phyloP scores from a whole-genome alignment of 2,113 vertebrate genomes.

The Octodon degus region DNA sequence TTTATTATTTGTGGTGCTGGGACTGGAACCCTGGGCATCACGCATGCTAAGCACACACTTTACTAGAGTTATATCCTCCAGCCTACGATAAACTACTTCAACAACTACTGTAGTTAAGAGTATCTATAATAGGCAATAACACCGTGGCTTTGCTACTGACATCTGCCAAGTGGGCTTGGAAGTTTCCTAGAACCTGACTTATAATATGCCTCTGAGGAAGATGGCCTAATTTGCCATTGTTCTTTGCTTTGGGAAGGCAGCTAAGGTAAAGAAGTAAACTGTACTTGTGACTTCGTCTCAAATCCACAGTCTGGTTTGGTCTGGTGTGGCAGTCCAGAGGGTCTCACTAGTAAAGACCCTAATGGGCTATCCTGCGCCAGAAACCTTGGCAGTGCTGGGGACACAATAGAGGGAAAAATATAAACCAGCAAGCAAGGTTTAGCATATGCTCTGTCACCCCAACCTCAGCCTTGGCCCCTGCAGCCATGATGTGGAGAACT shows the following conservation, averaged over 20 bases:
- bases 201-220: background rate
- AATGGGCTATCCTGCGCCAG: no score
- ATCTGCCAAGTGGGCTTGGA: background rate
- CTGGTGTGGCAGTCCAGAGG: background rate
- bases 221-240: background rate
- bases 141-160: background rate
- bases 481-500: background rate
- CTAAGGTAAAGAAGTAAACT: background rate
- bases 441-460: background rate
- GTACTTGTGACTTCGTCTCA: background rate
- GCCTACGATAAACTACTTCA: background rate
- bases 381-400: background rate
- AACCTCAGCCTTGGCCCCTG: background rate
- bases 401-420: background rate
- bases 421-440: background rate
- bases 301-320: background rate
- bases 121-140: background rate
- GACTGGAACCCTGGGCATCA: background rate
- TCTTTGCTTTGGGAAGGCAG: background rate
- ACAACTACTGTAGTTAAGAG: background rate
- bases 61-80: background rate
- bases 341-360: background rate
- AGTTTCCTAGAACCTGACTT: background rate
- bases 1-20: background rate
- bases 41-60: background rate